Evolutionary conservation across 2,888 invertebrate genomes (phyloP), one percentile per base, ranked within the genome.

Genomic region (Oscheius sp.): DNA sequence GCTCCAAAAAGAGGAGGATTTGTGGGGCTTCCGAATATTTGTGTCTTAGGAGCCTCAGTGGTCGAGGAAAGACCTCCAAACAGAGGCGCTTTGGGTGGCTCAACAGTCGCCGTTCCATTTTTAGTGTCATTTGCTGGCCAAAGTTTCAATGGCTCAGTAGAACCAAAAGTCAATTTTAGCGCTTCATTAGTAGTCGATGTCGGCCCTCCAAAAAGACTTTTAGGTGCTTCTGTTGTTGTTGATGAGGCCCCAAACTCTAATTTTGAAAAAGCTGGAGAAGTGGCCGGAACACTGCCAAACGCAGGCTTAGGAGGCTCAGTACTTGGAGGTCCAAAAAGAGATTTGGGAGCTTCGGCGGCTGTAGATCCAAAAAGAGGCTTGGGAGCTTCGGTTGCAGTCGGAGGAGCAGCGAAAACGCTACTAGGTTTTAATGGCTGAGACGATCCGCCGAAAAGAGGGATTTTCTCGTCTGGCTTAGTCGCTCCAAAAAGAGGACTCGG

Each of bases 401-500:
- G 17, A 10, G 46, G 61, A 17, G 61, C 42, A 17, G 42, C 61
- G 25, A 61, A 61, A 10, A 42, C 15, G 12, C 15, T 23, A 20
- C 3, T 27, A 12, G 15, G 5, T 3, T 20, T 5, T 4, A 27
- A 2, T 5, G 61, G 39, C 15, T 29, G n/a, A 10, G 31, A 17
- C 3, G 55, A 20, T 20, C 4, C 52, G 25, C 4, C 52, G 4
- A 57, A 23, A 5, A 17, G 31, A 12, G 53, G 20, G 5, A 23
- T 15, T 15, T 8, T 15, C 17, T 29, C 33, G 23, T 17, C 29
- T 34, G 61, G 42, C 25, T 42, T 61, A 5, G 52, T 15, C 45
- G 42, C 8, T 34, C 42, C 61, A 25, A 61, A 61, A 17, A 61
- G 20, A 2, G 61, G 46, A 15, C 27, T 39, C n/a, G 58, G 15